phyloP scores from a whole-genome alignment of 2,797 vertebrate genomes.

The Ptychadena robeensis region DNA sequence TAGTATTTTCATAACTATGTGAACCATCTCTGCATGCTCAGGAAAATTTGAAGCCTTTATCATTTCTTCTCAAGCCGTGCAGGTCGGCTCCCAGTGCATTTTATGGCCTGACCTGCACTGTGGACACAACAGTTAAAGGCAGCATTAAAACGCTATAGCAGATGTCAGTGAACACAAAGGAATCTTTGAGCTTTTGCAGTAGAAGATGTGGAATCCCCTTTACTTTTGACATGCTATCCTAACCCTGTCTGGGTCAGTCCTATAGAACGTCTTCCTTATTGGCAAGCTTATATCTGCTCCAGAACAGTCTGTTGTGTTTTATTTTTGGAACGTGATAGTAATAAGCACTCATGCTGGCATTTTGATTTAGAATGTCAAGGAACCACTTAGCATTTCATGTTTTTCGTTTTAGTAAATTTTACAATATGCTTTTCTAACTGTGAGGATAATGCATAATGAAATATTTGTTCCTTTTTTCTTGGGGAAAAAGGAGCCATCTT shows the following conservation, averaged over 20 bases:
- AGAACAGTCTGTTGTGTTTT: not conserved
- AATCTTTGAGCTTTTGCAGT: constrained; percentile 43
- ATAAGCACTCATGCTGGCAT: no score
- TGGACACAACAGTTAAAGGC: constrained; percentile 50
- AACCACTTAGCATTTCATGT: not conserved
- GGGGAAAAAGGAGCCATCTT: no score
- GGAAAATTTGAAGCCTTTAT: not conserved
- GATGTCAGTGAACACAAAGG: constrained; percentile 52
- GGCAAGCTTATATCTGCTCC: not conserved
- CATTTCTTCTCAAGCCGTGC: constrained; percentile 9
- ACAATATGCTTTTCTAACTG: not conserved
- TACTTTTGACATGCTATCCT: constrained; percentile 41
- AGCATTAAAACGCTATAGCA: constrained; percentile 48
- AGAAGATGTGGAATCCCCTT: constrained; percentile 35
- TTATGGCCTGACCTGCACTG: constrained; percentile 44
- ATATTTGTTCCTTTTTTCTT: not conserved
- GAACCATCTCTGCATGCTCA: not conserved
- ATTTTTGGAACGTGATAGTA: not conserved
- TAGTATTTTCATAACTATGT: not conserved
- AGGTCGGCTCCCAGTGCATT: constrained; percentile 19
- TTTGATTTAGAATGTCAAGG: not conserved
- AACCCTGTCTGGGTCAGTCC: constrained; percentile 21
- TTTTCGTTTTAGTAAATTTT: not conserved
- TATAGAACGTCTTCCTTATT: constrained; percentile 1
- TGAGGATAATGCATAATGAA: not conserved